A percentile compares a stretch with the other conserved stretches of the same genome.
Evolutionary conservation across 2,113 vertebrate species (phyloP).

Genomic region (Phalacrocorax pelagicus): DNA sequence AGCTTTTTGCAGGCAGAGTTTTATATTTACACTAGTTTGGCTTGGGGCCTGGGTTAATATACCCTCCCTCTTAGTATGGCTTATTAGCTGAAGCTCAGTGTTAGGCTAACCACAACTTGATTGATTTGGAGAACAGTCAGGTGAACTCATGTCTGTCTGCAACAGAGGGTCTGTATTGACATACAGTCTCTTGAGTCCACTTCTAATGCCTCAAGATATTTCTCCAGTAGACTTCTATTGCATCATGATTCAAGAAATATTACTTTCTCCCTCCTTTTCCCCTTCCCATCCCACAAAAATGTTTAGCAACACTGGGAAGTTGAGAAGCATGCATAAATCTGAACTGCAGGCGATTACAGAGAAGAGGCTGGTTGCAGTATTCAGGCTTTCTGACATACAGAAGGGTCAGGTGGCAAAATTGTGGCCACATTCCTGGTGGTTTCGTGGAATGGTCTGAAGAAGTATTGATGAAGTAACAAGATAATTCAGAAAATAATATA

Average conservation of each 20-base stretch:
- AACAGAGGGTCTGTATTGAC: neutral
- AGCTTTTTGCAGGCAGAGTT: neutral
- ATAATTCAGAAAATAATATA: neutral
- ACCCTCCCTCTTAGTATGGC: neutral
- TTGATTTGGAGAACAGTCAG: constrained; percentile 1
- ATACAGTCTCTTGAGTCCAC: neutral
- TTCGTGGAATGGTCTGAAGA: neutral
- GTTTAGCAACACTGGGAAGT: neutral
- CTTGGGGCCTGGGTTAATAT: constrained; percentile 5
- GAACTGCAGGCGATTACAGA: neutral
- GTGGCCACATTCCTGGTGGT: neutral
- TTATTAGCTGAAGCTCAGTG: neutral
- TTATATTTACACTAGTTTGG: neutral
- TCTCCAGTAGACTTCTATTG: neutral
- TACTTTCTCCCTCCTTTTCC: neutral
- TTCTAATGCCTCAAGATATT: neutral
- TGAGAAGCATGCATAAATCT: neutral
- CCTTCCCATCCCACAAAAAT: neutral
- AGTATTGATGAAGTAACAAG: neutral
- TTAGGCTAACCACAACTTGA: neutral
- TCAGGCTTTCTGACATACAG: neutral
- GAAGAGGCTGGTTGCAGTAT: neutral
- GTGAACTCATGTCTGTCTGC: constrained; percentile 32
- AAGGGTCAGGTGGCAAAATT: neutral
- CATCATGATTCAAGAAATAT: neutral